These are phyloP conservation scores for Vicugna pacos DNA, from an alignment of 2,113 vertebrate genomes.

Conservation along the genomic window DNA sequence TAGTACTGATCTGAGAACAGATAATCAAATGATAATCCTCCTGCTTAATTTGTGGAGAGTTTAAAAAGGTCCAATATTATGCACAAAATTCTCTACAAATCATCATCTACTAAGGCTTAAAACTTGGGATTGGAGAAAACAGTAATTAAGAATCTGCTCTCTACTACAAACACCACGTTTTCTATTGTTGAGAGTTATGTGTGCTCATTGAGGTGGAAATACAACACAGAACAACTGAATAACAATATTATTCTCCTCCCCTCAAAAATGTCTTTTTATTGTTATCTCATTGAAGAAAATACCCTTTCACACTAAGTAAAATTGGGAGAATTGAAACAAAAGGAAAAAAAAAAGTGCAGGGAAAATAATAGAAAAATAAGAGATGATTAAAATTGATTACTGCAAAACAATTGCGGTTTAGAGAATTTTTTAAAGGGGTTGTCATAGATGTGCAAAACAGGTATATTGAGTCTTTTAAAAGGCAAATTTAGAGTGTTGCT, in stretches of 20 bases:
- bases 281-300: conserved; percentile 37
- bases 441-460: not conserved
- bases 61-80: conserved; percentile 46
- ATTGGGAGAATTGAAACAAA: conserved; percentile 3
- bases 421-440: not conserved
- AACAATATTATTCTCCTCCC: not conserved
- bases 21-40: conserved; percentile 59
- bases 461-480: conserved; percentile 60
- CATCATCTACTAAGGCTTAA: conserved; percentile 41
- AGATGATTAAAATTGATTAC: conserved; percentile 35
- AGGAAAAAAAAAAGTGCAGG: not conserved
- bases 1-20: conserved; percentile 36
- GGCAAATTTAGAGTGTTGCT: conserved; percentile 76
- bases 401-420: not conserved
- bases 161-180: not conserved
- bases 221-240: conserved; percentile 34
- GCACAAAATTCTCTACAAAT: conserved; percentile 33
- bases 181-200: not conserved
- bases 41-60: conserved; percentile 41
- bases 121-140: conserved; percentile 65
- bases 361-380: conserved; percentile 31
- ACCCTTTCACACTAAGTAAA: conserved; percentile 1
- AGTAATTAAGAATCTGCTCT: conserved; percentile 62
- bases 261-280: not conserved
- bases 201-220: conserved; percentile 24